These are phyloP conservation scores for Rhagoletis zephyria DNA, from an alignment of 1,140 invertebrate genomes.

Conservation along the genomic window DNA sequence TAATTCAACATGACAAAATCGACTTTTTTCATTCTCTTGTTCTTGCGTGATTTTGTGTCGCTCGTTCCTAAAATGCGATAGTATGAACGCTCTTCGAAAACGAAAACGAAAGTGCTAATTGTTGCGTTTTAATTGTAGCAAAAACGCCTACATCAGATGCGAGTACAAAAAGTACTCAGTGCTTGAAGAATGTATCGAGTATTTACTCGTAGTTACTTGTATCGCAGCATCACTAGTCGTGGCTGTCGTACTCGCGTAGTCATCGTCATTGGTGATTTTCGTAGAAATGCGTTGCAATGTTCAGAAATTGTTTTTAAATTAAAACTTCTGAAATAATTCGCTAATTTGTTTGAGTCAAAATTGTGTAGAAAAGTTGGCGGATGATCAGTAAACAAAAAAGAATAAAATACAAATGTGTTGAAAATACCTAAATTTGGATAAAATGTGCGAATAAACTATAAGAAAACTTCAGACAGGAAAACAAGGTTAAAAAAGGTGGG, in stretches of 20 bases:
- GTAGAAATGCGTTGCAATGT: constrained; percentile 1
- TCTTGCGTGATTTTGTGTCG: no score
- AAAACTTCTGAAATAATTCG: constrained; percentile 22
- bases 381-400: constrained; percentile 17
- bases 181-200: no score
- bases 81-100: no score
- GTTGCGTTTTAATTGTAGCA: no score
- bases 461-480: constrained; percentile 23
- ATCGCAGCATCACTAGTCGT: no score
- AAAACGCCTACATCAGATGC: no score
- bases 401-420: not conserved
- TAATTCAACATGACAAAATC: no score
- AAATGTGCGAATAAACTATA: constrained; percentile 27
- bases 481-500: constrained; percentile 37
- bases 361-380: not conserved
- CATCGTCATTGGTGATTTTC: constrained; percentile 16
- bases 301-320: constrained; percentile 32
- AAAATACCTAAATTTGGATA: constrained; percentile 1
- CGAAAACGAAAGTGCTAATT: no score
- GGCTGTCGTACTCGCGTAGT: constrained; percentile 15
- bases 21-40: no score
- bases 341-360: not conserved
- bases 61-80: no score
- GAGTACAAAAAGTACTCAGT: no score
- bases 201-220: no score